Percentiles rank a stretch among this genome's conserved stretches.
phyloP scores from a whole-genome alignment of 2,888 invertebrate species.

The Parnassius smintheus region DNA sequence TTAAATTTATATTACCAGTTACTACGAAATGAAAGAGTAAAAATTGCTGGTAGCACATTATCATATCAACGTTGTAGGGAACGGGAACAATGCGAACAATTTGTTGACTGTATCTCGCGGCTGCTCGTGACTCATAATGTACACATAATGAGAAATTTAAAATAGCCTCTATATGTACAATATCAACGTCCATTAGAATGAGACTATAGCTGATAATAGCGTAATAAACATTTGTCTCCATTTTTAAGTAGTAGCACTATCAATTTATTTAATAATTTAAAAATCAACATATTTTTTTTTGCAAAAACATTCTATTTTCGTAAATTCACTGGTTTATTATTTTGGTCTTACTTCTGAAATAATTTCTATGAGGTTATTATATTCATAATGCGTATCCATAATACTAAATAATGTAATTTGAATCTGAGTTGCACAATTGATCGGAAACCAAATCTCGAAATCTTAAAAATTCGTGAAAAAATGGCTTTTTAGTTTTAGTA shows the following conservation, averaged over 20 bases:
- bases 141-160: constrained; percentile 17
- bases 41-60: constrained; percentile 45
- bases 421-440: too few relatives aligned
- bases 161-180: constrained; percentile 12
- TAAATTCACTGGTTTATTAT: too few relatives aligned
- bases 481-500: too few relatives aligned
- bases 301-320: too few relatives aligned
- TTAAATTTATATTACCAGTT: not conserved
- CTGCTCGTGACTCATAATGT: constrained; percentile 34
- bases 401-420: too few relatives aligned
- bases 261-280: too few relatives aligned
- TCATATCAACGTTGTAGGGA: constrained; percentile 48
- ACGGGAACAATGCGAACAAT: constrained; percentile 52
- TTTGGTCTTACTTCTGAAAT: too few relatives aligned
- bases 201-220: constrained; percentile 2
- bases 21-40: constrained; percentile 28
- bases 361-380: too few relatives aligned
- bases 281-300: too few relatives aligned
- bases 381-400: too few relatives aligned
- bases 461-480: too few relatives aligned
- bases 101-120: constrained; percentile 45
- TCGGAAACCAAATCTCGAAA: too few relatives aligned
- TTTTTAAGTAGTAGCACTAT: not conserved
- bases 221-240: not conserved
- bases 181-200: constrained; percentile 7